Evolutionary conservation across 2,888 invertebrate genomes (phyloP), one percentile per base, ranked within the genome.

Genomic region (Idaea dimidiata): DNA sequence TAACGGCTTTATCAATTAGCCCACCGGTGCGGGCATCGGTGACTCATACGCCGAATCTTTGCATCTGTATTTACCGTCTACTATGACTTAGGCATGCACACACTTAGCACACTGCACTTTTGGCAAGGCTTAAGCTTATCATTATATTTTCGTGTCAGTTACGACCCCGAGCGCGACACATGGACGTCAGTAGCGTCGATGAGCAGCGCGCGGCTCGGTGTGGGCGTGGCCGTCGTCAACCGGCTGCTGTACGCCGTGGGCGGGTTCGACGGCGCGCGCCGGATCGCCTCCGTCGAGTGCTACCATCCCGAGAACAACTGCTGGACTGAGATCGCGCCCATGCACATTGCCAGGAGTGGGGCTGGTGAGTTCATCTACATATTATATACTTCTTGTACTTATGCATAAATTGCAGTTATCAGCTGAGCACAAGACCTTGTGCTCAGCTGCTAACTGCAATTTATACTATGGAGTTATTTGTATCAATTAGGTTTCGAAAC

Each of bases 231-330:
- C 79, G 95, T 97, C 16, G 95, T 98, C 67, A 94, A 97, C 94
- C 93, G 96, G 63, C 88, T 95, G 82, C 87, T 96, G 68, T 96
- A 96, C 87, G 98, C 98, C 0, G 96, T 97, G 58, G 98, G 98
- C 59, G 98, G 98, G 0, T 98, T 96, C 83, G 97, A 98, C 87
- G 98, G 98, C 24, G 93, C 92, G 16, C 93, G 96, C 32, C 93
- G 98, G 43, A 93, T 97, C 64, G 93, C 93, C 72, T 95, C 96
- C 53, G 97, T 95, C 0, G 98, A 98, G 90, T 97, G 97, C 86
- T 98, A 98, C 87, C 97, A 98, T 85, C 98, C 98, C 0, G 98
- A 98, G 89, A 96, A 97, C 82, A 95, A 98, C 82, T 95, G 95
- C 75, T 98, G 98, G 98, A 95, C 94, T 0, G 94, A 95, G 80